Evolutionary conservation across 2,113 vertebrate genomes (phyloP).

Genomic region (Natator depressus): DNA sequence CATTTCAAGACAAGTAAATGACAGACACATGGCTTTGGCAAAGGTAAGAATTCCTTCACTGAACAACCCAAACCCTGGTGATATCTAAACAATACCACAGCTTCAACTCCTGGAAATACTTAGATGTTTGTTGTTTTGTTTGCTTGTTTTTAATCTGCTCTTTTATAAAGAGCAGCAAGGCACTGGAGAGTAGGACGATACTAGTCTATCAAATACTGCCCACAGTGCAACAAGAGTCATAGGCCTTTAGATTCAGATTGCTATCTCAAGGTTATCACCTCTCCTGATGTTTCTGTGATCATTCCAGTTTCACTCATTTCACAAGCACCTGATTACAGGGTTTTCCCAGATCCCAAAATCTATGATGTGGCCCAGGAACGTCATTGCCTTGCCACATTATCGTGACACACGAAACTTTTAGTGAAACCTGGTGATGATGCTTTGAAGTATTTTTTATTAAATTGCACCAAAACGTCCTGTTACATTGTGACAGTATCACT

Average conservation of each 20-base stretch:
- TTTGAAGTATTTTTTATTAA: conserved; percentile 10
- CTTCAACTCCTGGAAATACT: not conserved
- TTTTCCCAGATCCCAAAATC: conserved; percentile 16
- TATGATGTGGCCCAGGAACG: conserved; percentile 40
- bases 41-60: not conserved
- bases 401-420: conserved; percentile 26
- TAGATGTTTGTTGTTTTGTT: not conserved
- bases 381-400: conserved; percentile 15
- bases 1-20: not conserved
- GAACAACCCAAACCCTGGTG: not conserved
- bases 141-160: not conserved
- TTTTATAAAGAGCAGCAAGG: conserved; percentile 15
- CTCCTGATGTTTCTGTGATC: conserved; percentile 12
- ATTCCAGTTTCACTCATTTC: not conserved
- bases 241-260: not conserved
- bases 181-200: not conserved
- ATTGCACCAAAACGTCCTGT: not conserved
- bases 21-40: not conserved
- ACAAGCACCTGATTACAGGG: not conserved
- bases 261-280: not conserved
- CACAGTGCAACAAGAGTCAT: not conserved
- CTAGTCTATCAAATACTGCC: not conserved
- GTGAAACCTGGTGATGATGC: not conserved
- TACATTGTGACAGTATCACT: not conserved
- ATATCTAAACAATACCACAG: not conserved